Base-by-base conservation (phyloP, 2,888 invertebrate genomes). In the Cataglyphis livida region DNA sequence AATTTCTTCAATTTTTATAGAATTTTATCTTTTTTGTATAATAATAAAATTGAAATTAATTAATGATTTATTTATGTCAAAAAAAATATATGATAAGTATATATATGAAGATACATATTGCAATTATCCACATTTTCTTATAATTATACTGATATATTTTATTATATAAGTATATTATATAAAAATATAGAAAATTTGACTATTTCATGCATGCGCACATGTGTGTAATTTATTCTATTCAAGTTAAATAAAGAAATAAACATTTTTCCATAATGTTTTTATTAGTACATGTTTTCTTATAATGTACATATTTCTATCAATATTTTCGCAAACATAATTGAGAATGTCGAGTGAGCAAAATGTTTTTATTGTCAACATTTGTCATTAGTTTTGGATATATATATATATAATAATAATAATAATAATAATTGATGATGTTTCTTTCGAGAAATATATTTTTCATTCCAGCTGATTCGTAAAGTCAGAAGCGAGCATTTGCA, bases 201-300 rank as follows among this genome's bases (percentile, higher is more conserved):
- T 51, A 51, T 48, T 18, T 1, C 18, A 48, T 6, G 48, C 18
- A 18, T 6, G 48, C 18, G 18, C 7, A 6, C 48, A 7, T 25
- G 6, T 21, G 35, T 62, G 44, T 41, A 28, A 74, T 44, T 51
- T 51, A 51, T 51, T 51, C 48, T 57, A 59, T 74, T n/a, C 32
- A 62, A 32, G 3, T 32, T 61, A 74, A 59, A 57, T 21, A 59
- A 71, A 71, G 38, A 35, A 71, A 18, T 32, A 44, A 51, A 7
- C n/a, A 51, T 51, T 51, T 51, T 51, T n/a, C 18, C 6, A 51
- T n/a, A 51, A 51, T 51, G 6, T 51, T 51, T n/a, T 0, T 51
- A 51, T 51, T 2, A 18, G n/a, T 51, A 51, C 7, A n/a, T 51
- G 2, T 51, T 51, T 51, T 51, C 18, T n/a, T 51, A 51, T 51